A percentile compares a stretch with the other conserved stretches of the same genome.
phyloP scores from a whole-genome alignment of 2,797 vertebrate genomes.

The Gymnopithys bicolor region DNA sequence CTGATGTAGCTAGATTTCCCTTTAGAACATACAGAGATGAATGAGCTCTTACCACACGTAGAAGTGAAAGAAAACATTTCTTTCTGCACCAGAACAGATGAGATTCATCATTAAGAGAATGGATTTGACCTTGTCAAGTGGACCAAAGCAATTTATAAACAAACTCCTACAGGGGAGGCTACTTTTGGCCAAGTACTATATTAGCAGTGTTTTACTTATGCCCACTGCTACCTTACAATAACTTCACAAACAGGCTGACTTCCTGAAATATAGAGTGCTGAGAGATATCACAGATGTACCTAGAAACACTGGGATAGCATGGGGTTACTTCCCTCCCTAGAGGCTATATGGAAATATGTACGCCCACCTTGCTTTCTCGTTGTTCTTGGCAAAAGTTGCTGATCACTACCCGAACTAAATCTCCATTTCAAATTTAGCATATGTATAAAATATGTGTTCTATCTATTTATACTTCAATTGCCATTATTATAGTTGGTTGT shows the following conservation, averaged over 20 bases:
- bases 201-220: constrained; percentile 71
- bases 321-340: constrained; percentile 52
- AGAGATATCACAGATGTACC: constrained; percentile 58
- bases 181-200: constrained; percentile 72
- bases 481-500: background rate
- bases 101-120: constrained; percentile 95
- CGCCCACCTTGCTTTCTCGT: background rate
- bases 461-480: background rate
- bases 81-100: constrained; percentile 87
- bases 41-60: constrained; percentile 86
- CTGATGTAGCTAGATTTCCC: constrained; percentile 83
- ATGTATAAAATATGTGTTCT: background rate
- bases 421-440: background rate
- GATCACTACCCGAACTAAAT: background rate
- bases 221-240: constrained; percentile 74
- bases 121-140: constrained; percentile 96
- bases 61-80: constrained; percentile 89
- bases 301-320: constrained; percentile 17
- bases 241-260: constrained; percentile 63
- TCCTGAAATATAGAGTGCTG: constrained; percentile 67
- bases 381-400: background rate
- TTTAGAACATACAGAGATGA: constrained; percentile 83
- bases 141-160: constrained; percentile 94
- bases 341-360: background rate
- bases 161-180: constrained; percentile 78